These are phyloP conservation scores for Silurus meridionalis DNA, from an alignment of 2,113 vertebrate species.

Conservation along the genomic window DNA sequence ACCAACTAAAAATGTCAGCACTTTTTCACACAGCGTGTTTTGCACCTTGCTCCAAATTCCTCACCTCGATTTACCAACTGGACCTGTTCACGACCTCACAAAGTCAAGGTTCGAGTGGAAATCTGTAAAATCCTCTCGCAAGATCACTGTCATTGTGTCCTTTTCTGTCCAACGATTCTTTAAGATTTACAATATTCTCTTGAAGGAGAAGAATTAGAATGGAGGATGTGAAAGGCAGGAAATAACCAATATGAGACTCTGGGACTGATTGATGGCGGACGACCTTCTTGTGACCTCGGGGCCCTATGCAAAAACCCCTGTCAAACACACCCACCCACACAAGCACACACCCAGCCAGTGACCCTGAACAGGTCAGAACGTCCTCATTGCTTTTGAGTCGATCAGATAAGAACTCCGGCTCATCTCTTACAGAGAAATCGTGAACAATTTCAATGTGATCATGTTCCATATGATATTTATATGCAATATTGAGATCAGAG, in stretches of 20 bases:
- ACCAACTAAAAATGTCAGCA: background rate
- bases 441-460: background rate
- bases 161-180: background rate
- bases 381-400: background rate
- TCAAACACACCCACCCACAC: conserved; percentile 61
- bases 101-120: background rate
- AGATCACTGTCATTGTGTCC: background rate
- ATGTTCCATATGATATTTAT: too few relatives aligned
- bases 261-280: conserved; percentile 64
- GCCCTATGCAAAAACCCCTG: conserved; percentile 40
- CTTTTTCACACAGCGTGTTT: conserved; percentile 8
- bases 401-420: background rate
- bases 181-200: conserved; percentile 16
- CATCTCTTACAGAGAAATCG: background rate
- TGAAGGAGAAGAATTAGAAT: conserved; percentile 32
- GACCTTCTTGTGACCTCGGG: conserved; percentile 54
- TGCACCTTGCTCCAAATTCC: conserved; percentile 5
- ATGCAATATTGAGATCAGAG: too few relatives aligned
- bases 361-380: conserved; percentile 36
- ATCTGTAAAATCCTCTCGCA: background rate
- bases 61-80: background rate
- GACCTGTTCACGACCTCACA: background rate
- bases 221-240: conserved; percentile 27
- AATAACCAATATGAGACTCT: conserved; percentile 44
- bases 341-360: conserved; percentile 44